Percentiles rank a stretch among this genome's conserved stretches.
These are phyloP conservation scores for Hetaerina americana DNA, from an alignment of 1,140 invertebrate genomes.

Conservation along the genomic window DNA sequence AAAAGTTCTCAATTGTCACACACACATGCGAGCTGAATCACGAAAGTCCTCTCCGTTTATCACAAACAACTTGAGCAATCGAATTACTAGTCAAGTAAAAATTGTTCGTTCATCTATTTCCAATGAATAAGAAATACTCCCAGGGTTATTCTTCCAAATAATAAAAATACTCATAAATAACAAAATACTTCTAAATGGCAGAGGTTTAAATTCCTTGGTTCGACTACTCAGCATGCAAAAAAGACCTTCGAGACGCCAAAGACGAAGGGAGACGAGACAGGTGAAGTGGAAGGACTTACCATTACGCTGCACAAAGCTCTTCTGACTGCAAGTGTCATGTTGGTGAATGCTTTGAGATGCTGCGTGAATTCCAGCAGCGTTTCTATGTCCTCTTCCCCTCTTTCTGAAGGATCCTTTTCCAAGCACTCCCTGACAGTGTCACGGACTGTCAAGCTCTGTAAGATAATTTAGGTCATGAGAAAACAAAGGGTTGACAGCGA, in stretches of 20 bases:
- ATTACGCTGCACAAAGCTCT: slow-evolving; percentile 84
- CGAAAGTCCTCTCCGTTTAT: too few relatives aligned
- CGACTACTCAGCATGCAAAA: background rate
- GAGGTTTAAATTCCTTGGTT: background rate
- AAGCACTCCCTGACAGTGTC: slow-evolving; percentile 93
- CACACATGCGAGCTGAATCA: too few relatives aligned
- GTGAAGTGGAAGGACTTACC: slow-evolving; percentile 42
- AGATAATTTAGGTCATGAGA: too few relatives aligned
- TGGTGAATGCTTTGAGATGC: slow-evolving; percentile 87
- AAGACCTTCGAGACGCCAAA: background rate
- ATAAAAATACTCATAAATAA: too few relatives aligned
- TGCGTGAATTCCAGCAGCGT: slow-evolving; percentile 93
- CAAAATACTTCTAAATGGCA: background rate
- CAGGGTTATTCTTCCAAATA: too few relatives aligned
- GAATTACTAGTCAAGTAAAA: too few relatives aligned
- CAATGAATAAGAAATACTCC: too few relatives aligned
- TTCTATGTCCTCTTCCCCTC: slow-evolving; percentile 91
- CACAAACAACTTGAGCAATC: too few relatives aligned
- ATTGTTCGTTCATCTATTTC: too few relatives aligned
- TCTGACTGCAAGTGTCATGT: slow-evolving; percentile 82
- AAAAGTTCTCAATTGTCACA: too few relatives aligned
- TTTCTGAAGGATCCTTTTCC: slow-evolving; percentile 89
- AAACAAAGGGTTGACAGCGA: too few relatives aligned
- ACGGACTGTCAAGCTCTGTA: slow-evolving; percentile 70
- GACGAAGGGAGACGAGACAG: too few relatives aligned